Conservation (phyloP, 2,113 vertebrate genomes). For the Myrmecobius fasciatus region DNA sequence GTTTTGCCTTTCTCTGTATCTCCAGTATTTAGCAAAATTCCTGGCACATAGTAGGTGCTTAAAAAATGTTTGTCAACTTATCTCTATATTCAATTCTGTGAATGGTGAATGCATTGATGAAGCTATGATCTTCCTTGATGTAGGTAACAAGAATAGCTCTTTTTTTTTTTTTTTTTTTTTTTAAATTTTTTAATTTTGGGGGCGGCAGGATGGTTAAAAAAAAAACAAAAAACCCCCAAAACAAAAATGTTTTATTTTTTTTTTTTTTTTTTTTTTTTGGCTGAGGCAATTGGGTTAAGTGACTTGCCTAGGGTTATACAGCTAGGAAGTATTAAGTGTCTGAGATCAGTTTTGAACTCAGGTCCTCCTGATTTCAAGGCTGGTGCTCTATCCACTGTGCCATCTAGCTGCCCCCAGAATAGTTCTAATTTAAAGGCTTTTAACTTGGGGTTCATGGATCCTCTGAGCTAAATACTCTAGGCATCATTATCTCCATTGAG, state of each 20-base stretch:
- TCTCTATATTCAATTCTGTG: background rate
- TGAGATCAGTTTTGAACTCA: too few species aligned
- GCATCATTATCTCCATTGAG: background rate
- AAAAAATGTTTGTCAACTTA: background rate
- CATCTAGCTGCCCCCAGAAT: too few species aligned
- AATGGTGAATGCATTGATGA: background rate
- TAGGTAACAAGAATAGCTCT: background rate
- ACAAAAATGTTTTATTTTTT: too few species aligned
- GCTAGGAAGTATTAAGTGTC: too few species aligned
- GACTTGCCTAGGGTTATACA: too few species aligned
- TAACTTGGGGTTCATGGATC: background rate
- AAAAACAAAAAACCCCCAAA: too few species aligned
- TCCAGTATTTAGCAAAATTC: background rate
- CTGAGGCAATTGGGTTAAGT: too few species aligned
- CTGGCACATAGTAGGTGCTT: background rate
- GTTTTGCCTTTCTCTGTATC: background rate
- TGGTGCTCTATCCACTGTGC: too few species aligned
- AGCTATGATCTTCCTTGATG: background rate
- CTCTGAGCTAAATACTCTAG: background rate
- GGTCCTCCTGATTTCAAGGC: too few species aligned
- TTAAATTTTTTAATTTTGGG: too few species aligned
- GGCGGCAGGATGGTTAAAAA: too few species aligned
- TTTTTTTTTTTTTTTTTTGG: too few species aligned
- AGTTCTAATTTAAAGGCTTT: background rate
- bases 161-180: background rate